phyloP scores from a whole-genome alignment of 37 sponge, comb jelly and placozoan species.

The Halisarca cf. caerulea region DNA sequence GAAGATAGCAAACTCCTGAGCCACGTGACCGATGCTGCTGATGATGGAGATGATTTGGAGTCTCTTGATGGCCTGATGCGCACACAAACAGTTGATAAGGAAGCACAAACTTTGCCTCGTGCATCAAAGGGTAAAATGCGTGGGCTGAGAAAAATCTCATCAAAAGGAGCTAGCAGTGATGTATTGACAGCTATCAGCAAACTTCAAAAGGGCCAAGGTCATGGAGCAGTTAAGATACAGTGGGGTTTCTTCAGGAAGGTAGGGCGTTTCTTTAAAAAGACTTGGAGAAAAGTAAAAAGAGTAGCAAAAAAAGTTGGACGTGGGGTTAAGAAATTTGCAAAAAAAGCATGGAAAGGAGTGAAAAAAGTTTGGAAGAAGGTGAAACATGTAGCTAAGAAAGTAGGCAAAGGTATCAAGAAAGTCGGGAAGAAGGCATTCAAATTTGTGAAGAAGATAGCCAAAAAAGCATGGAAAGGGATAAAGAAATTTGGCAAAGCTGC shows the following conservation, averaged over 20 bases:
- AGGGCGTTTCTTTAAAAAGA: neutral
- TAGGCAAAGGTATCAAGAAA: neutral
- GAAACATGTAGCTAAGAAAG: neutral
- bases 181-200: no score
- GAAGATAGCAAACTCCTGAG: no score
- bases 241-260: conserved; percentile 19
- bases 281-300: neutral
- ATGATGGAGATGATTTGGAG: no score
- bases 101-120: no score
- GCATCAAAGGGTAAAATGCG: no score
- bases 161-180: no score
- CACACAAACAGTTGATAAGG: no score
- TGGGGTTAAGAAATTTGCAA: neutral
- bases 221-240: neutral
- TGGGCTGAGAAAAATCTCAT: no score
- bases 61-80: no score
- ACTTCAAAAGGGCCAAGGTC: no score
- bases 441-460: neutral
- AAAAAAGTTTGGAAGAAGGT: neutral
- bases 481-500: neutral
- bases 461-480: neutral
- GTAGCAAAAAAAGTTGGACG: neutral
- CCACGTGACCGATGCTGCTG: no score
- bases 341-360: neutral
- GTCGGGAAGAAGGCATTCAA: neutral